A percentile compares a stretch with the other conserved stretches of the same genome.
Conservation (phyloP, 2,888 invertebrate genomes). For the Aphrophora alni region DNA sequence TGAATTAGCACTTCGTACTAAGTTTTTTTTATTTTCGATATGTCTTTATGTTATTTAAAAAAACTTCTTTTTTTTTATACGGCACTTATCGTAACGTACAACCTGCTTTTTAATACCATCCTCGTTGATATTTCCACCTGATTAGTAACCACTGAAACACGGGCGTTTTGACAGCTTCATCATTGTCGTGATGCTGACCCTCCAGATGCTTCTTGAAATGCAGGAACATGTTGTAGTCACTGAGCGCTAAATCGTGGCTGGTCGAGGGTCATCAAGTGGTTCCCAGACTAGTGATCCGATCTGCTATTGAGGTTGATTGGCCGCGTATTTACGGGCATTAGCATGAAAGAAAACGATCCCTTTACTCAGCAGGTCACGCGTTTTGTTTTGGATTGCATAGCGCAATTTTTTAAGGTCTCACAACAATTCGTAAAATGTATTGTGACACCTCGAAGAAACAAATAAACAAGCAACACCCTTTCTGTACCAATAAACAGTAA, state of each 20-base stretch:
- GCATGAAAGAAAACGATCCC: neutral
- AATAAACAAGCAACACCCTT: neutral
- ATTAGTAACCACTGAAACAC: neutral
- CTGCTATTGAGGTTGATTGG: neutral
- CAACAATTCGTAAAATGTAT: neutral
- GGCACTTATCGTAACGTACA: no score
- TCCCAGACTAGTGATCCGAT: neutral
- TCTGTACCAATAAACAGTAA: neutral
- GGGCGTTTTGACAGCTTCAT: neutral
- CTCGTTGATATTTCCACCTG: neutral
- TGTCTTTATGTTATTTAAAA: no score
- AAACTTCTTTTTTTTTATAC: no score
- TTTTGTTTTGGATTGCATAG: neutral
- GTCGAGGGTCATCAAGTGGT: neutral
- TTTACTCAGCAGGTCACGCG: neutral
- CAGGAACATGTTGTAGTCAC: neutral
- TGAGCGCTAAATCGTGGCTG: neutral
- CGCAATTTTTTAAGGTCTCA: neutral
- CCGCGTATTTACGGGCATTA: neutral
- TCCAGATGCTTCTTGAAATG: neutral
- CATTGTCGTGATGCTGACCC: neutral
- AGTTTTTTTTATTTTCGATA: no score
- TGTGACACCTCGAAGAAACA: neutral
- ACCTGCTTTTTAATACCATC: no score
- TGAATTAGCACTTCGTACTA: no score